Conservation (phyloP, 2,113 vertebrate genomes). For the Colistium nudipinnis region DNA sequence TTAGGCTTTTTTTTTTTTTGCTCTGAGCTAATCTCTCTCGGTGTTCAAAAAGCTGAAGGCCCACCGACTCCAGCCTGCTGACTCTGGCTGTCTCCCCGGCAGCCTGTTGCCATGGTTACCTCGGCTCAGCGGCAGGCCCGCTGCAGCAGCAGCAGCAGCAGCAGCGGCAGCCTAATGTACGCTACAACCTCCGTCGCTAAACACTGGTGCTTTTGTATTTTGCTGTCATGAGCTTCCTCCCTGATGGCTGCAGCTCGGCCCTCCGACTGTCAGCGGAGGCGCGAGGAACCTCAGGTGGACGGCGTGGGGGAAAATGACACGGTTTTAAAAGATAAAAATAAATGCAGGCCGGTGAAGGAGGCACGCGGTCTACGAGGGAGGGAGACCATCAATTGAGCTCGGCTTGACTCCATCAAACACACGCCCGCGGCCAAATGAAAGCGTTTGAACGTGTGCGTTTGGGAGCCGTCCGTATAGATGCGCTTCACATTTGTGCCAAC, state of each 20-base stretch:
- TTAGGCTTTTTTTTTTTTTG: conserved; percentile 66
- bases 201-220: conserved; percentile 67
- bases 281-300: conserved; percentile 23
- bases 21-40: conserved; percentile 71
- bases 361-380: not conserved
- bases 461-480: conserved; percentile 23
- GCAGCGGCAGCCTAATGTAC: conserved; percentile 63
- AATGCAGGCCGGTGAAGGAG: no score
- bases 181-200: conserved; percentile 64
- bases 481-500: conserved; percentile 44
- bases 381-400: conserved; percentile 19
- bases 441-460: conserved; percentile 21
- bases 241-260: conserved; percentile 29
- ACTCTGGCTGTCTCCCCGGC: conserved; percentile 71
- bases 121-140: conserved; percentile 65
- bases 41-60: conserved; percentile 74
- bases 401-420: conserved; percentile 34
- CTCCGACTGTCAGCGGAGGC: conserved; percentile 22
- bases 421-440: conserved; percentile 12
- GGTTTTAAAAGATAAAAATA: no score
- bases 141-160: conserved; percentile 69
- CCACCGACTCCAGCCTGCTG: conserved; percentile 71
- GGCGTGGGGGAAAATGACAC: conserved; percentile 12
- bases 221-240: conserved; percentile 61
- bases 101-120: conserved; percentile 81